A percentile compares a stretch with the other conserved stretches of the same genome.
Conservation (phyloP, 2,797 vertebrate species). For the Lacerta agilis region DNA sequence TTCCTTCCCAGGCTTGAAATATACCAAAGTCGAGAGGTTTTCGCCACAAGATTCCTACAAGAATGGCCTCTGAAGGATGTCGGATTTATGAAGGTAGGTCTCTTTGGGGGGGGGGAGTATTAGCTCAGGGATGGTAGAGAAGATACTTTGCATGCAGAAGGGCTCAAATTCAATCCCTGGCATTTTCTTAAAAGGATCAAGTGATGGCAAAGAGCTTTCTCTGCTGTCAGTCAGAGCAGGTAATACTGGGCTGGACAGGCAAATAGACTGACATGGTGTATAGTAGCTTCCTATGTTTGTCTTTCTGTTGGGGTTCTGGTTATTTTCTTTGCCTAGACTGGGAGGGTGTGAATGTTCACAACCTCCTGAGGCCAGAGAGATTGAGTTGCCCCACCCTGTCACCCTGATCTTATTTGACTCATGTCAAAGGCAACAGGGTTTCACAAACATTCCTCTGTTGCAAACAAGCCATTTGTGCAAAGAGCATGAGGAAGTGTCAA, state of each 20-base stretch:
- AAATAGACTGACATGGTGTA: neutral
- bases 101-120: neutral
- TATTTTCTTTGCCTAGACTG: neutral
- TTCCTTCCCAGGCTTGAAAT: neutral
- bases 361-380: neutral
- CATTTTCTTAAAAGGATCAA: neutral
- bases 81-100: neutral
- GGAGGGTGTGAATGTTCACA: neutral
- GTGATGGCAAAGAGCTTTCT: neutral
- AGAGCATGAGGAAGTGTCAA: neutral
- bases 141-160: neutral
- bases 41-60: neutral
- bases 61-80: neutral
- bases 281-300: neutral
- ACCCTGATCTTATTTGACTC: neutral
- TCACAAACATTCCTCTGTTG: neutral
- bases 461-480: neutral
- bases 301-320: neutral
- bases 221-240: neutral
- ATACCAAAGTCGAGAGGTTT: neutral
- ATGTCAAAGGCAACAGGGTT: neutral
- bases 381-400: neutral
- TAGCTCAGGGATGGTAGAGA: neutral
- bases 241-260: too few relatives aligned
- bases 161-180: neutral